A percentile compares a stretch with the other conserved stretches of the same genome.
These are phyloP conservation scores for Drosophila melanosoma DNA, from an alignment of 2,888 invertebrate species.

Conservation along the genomic window DNA sequence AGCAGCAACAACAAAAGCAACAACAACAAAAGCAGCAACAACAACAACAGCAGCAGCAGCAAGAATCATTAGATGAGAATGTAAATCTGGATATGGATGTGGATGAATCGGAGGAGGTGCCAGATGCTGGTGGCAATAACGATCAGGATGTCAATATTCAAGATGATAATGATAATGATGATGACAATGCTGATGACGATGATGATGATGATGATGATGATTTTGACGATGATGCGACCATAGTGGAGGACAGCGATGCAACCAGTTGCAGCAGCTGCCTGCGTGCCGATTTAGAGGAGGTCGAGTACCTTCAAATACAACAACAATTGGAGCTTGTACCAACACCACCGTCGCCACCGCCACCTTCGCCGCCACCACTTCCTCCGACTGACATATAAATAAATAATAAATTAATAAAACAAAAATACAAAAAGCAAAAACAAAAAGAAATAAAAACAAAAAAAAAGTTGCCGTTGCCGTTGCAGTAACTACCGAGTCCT, in stretches of 20 bases:
- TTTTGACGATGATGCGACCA: conserved; percentile 63
- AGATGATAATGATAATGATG: background rate
- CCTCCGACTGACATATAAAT: conserved; percentile 33
- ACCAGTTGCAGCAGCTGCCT: conserved; percentile 71
- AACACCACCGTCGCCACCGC: conserved; percentile 24
- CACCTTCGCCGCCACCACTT: conserved; percentile 25
- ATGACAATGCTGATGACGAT: background rate
- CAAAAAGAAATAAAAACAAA: background rate
- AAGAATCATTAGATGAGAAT: conserved; percentile 19
- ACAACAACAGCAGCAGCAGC: conserved; percentile 8
- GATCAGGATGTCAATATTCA: conserved; percentile 1
- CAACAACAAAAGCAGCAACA: conserved; percentile 1
- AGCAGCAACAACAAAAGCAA: conserved; percentile 11
- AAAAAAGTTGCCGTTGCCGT: conserved; percentile 29
- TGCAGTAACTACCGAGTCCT: conserved; percentile 26
- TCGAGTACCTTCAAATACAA: conserved; percentile 33
- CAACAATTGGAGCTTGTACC: conserved; percentile 18
- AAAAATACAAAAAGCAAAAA: background rate
- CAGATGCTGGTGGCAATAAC: conserved; percentile 4
- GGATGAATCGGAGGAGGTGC: conserved; percentile 10
- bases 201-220: conserved; percentile 39
- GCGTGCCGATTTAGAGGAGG: conserved; percentile 64
- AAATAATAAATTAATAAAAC: conserved; percentile 1
- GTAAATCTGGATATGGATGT: conserved; percentile 18
- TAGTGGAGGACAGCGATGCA: conserved; percentile 72